phyloP scores from a whole-genome alignment of 1,140 invertebrate species.

The Reticulitermes speratus region DNA sequence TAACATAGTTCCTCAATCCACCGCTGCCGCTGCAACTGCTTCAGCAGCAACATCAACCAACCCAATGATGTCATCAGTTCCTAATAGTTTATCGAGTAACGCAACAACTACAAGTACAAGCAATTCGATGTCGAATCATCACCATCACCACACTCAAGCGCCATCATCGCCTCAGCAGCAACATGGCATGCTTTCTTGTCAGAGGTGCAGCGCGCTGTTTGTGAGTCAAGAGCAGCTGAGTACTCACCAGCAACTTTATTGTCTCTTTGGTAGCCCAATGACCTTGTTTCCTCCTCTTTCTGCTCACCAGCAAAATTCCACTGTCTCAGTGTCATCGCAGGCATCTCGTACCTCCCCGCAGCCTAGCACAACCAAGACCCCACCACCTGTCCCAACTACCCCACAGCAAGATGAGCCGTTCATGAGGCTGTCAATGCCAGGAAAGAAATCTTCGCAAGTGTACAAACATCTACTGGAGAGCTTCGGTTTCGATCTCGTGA shows the following conservation, averaged over 20 bases:
- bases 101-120: conserved; percentile 34
- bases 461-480: conserved; percentile 89
- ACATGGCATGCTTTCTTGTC: conserved; percentile 59
- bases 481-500: conserved; percentile 92
- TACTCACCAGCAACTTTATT: conserved; percentile 80
- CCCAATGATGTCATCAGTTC: conserved; percentile 41
- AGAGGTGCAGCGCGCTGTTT: conserved; percentile 75
- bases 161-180: conserved; percentile 29
- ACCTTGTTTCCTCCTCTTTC: conserved; percentile 58
- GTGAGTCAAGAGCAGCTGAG: conserved; percentile 75
- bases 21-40: conserved; percentile 18
- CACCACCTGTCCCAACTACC: conserved; percentile 40
- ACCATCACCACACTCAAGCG: not conserved
- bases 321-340: not conserved
- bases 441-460: conserved; percentile 74
- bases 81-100: conserved; percentile 42
- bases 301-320: conserved; percentile 35
- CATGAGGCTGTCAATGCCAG: conserved; percentile 47
- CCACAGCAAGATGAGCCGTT: conserved; percentile 34
- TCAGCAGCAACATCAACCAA: conserved; percentile 33
- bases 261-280: conserved; percentile 69
- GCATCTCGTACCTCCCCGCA: conserved; percentile 38
- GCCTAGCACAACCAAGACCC: conserved; percentile 39
- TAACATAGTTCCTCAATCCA: conserved; percentile 37
- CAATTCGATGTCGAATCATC: not conserved